Percentiles rank a stretch among this genome's conserved stretches.
These are phyloP conservation scores for Agonopterix alstromeriana DNA, from an alignment of 2,888 invertebrate genomes.

Conservation along the genomic window DNA sequence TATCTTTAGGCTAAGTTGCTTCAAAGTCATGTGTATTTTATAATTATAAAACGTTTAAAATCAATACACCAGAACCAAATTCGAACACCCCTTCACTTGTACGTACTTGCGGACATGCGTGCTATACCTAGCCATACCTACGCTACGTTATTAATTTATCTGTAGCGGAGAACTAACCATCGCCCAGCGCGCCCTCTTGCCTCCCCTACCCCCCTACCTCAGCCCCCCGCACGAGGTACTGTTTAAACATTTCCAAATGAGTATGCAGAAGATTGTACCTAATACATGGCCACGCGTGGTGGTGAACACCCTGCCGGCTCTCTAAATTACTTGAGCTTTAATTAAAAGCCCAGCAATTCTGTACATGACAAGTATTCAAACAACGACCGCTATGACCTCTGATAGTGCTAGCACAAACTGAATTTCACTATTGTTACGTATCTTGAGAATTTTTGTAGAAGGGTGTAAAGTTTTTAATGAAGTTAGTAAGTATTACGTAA, in stretches of 20 bases:
- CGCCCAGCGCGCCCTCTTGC: conserved; percentile 34
- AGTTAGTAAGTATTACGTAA: no score
- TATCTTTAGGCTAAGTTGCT: no score
- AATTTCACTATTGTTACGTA: conserved; percentile 34
- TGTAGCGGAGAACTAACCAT: conserved; percentile 72
- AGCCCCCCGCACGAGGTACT: conserved; percentile 29
- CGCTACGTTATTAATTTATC: conserved; percentile 73
- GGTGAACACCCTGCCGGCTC: conserved; percentile 33
- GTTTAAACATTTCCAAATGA: conserved; percentile 75
- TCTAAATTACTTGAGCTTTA: conserved; percentile 72
- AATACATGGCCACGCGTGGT: conserved; percentile 58
- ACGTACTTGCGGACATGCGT: conserved; percentile 58
- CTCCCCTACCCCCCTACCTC: conserved; percentile 22
- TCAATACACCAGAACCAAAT: conserved; percentile 8
- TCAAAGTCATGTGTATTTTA: no score
- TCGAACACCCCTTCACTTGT: conserved; percentile 32
- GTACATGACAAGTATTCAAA: conserved; percentile 72
- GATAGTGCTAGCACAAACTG: conserved; percentile 47
- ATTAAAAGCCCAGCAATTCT: conserved; percentile 73
- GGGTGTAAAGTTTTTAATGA: no score
- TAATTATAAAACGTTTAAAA: no score
- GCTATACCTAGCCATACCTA: conserved; percentile 52
- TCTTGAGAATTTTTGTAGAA: no score
- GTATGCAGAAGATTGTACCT: conserved; percentile 70
- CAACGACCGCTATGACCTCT: conserved; percentile 46